Base-by-base conservation (phyloP, 2,888 invertebrate genomes). In the Platynereis dumerilii region DNA sequence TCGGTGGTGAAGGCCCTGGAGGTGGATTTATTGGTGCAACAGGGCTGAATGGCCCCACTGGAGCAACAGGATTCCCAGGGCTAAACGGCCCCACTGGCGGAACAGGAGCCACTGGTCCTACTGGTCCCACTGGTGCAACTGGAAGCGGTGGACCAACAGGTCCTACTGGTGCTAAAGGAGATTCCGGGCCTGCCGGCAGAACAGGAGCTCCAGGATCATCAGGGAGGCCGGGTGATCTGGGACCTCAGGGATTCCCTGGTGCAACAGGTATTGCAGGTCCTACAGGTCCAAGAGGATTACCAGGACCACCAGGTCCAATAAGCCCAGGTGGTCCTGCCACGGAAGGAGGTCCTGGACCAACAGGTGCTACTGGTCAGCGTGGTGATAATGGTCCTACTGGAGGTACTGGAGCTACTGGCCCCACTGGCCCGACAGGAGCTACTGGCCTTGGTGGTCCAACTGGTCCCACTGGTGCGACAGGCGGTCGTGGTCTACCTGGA, bases 81-180 rank as follows among this genome's bases (percentile, higher is more conserved):
- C 1, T 7, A 10, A n/a, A 12, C 10, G 64, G 64, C 53, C 29
- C 42, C 34, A 29, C 39, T n/a, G 56, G 52, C 52, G 24, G 42
- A 2, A 58, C 61, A 22, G 67, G 67, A 3, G n/a, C 48, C 20
- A 64, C 63, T 24, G 61, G 61, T 17, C 54, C 54, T n/a, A 54
- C 61, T 17, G 61, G 61, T 42, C 39, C 26, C 7, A 61, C 61
- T 15, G 61, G 61, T 24, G 54, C 24, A 12, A 61, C 58, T 5
- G 66, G 66, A 24, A 15, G 26, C 17, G 56, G 45, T 26, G 69
- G 69, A 29, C 60, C 34, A 5, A 20, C 58, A 53, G 69, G 69
- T 39, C 34, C 39, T n/a, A 66, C 64, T 20, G 72, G 72, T 45
- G 24, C 39, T 39, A 52, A 48, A 34, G 72, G 72, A 26, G 17